phyloP scores from a whole-genome alignment of 2,888 invertebrate genomes.

The Smittia aterrima region DNA sequence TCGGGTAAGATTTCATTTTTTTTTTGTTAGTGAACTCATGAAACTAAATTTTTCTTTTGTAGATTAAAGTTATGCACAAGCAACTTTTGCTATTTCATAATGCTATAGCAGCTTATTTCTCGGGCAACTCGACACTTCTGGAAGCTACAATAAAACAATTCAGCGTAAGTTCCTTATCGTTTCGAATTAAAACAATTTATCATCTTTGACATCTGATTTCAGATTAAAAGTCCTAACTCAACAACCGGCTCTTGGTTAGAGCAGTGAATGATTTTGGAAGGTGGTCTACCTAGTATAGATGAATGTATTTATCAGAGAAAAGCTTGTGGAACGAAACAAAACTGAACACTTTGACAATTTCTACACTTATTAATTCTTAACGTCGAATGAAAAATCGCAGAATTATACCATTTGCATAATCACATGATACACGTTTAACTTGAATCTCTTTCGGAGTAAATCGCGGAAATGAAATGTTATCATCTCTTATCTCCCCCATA shows the following conservation, averaged over 20 bases:
- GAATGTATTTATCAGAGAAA: conserved; percentile 22
- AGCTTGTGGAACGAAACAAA: not conserved
- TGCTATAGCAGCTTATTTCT: conserved; percentile 95
- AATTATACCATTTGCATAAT: no score
- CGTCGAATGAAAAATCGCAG: no score
- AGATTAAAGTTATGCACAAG: conserved; percentile 99
- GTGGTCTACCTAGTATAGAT: not conserved
- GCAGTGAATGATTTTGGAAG: conserved; percentile 56
- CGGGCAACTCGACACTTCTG: conserved; percentile 89
- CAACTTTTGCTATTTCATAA: conserved; percentile 94
- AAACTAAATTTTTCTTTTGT: conserved; percentile 48
- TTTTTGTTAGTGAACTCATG: no score
- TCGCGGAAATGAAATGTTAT: no score
- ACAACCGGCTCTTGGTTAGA: conserved; percentile 79
- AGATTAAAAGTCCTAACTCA: conserved; percentile 70
- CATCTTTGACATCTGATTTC: conserved; percentile 38
- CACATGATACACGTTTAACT: no score
- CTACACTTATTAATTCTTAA: not conserved
- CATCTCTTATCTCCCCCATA: not conserved
- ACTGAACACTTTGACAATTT: not conserved
- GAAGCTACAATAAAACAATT: conserved; percentile 95
- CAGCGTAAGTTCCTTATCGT: conserved; percentile 59
- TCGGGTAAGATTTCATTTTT: no score
- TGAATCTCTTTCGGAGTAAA: no score
- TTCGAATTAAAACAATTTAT: not conserved